phyloP scores from a whole-genome alignment of 2,888 invertebrate genomes.

The Plagodis dolabraria region DNA sequence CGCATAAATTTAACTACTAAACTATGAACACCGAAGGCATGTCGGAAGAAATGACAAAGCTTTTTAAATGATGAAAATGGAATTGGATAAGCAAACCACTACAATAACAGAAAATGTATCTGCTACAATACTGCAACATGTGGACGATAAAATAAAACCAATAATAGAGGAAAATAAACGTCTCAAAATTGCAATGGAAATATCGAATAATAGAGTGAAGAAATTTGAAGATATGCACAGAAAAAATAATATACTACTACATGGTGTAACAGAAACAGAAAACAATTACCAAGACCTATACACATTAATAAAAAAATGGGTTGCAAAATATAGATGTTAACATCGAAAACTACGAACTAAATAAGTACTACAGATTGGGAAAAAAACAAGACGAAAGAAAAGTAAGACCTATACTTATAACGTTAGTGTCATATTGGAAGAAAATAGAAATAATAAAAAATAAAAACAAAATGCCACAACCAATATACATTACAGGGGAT shows the following conservation, averaged over 20 bases:
- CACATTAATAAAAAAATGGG: constrained; percentile 5
- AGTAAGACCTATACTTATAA: constrained; percentile 25
- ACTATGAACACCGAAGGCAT: too few species aligned
- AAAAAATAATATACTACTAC: constrained; percentile 29
- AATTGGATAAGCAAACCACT: constrained; percentile 5
- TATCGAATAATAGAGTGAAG: constrained; percentile 20
- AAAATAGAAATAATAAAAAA: constrained; percentile 28
- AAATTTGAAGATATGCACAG: constrained; percentile 19
- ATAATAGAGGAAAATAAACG: constrained; percentile 23
- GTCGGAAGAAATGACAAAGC: too few species aligned
- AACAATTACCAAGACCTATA: constrained; percentile 18
- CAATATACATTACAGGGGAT: constrained; percentile 27
- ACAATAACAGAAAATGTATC: constrained; percentile 13
- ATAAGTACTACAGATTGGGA: constrained; percentile 25
- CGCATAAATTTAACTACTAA: too few species aligned
- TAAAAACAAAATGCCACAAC: constrained; percentile 21
- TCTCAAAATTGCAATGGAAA: constrained; percentile 18
- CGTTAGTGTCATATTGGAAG: constrained; percentile 15
- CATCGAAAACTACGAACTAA: constrained; percentile 18
- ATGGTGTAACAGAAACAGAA: constrained; percentile 28
- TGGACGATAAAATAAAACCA: constrained; percentile 26
- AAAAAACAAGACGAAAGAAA: constrained; percentile 11
- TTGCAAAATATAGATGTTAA: constrained; percentile 9
- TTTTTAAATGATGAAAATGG: too few species aligned
- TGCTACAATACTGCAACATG: constrained; percentile 5